Conservation (phyloP, 2,797 vertebrate species). For the Alcedo atthis region DNA sequence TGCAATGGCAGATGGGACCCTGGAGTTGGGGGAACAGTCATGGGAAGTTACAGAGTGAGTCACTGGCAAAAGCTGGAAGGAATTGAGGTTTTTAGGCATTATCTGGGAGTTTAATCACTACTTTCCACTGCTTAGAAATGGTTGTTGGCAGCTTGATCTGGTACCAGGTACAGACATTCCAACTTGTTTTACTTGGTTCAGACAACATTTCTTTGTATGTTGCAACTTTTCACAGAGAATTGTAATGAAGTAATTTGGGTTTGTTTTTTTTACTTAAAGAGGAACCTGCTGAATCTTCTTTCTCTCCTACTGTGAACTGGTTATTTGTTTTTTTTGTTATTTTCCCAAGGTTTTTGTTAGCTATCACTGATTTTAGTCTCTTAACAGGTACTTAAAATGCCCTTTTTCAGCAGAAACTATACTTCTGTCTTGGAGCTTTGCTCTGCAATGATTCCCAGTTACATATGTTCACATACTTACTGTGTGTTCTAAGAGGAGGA, state of each 20-base stretch:
- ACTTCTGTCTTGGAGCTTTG: not conserved
- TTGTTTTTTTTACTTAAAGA: not conserved
- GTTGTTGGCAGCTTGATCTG: not conserved
- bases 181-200: not conserved
- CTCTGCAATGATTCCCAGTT: not conserved
- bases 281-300: not conserved
- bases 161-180: not conserved
- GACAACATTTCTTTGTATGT: not conserved
- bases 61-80: not conserved
- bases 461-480: not conserved
- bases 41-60: not conserved
- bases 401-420: not conserved
- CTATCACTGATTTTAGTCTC: not conserved
- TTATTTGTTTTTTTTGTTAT: not conserved
- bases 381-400: not conserved
- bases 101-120: not conserved
- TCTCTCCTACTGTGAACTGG: not conserved
- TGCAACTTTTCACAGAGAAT: not conserved
- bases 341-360: not conserved
- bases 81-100: not conserved
- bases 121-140: not conserved
- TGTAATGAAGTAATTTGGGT: not conserved
- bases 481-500: not conserved
- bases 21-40: not conserved
- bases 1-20: not conserved